Conservation (phyloP, 2,797 vertebrate genomes). For the Poliocrania exsul region DNA sequence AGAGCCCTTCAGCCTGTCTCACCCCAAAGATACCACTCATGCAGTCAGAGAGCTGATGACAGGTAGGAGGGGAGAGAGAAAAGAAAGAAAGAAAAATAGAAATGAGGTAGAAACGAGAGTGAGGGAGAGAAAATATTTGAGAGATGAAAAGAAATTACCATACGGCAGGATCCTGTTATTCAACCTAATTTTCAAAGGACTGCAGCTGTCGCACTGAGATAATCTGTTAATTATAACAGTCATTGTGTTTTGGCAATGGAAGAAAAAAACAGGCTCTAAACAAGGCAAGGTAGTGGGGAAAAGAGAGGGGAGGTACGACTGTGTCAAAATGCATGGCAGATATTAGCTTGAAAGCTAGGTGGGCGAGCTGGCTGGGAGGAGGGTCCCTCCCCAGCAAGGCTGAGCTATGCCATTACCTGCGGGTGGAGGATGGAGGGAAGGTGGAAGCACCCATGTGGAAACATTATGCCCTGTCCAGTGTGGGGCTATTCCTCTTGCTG, state of each 20-base stretch:
- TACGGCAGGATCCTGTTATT: constrained; percentile 81
- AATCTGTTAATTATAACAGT: constrained; percentile 86
- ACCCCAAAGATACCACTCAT: neutral
- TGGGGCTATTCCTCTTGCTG: neutral
- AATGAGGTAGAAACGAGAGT: constrained; percentile 21
- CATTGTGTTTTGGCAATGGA: constrained; percentile 82
- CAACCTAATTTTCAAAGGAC: constrained; percentile 84
- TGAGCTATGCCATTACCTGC: constrained; percentile 43
- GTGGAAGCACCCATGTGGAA: neutral
- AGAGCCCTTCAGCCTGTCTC: neutral
- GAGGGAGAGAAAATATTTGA: constrained; percentile 70
- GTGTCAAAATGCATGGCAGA: constrained; percentile 66
- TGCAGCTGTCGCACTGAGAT: constrained; percentile 85
- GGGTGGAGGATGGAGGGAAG: neutral
- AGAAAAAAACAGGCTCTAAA: constrained; percentile 72
- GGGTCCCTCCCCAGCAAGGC: constrained; percentile 15
- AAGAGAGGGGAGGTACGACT: constrained; percentile 30
- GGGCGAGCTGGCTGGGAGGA: neutral
- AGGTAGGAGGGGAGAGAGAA: neutral
- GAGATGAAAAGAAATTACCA: constrained; percentile 80
- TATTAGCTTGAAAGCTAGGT: constrained; percentile 31
- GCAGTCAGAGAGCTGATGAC: neutral
- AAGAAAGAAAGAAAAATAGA: constrained; percentile 13
- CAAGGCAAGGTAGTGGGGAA: constrained; percentile 61
- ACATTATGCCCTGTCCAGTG: neutral